Evolutionary conservation across 1,140 invertebrate species (phyloP).

Genomic region (Steinernema feltiae): DNA sequence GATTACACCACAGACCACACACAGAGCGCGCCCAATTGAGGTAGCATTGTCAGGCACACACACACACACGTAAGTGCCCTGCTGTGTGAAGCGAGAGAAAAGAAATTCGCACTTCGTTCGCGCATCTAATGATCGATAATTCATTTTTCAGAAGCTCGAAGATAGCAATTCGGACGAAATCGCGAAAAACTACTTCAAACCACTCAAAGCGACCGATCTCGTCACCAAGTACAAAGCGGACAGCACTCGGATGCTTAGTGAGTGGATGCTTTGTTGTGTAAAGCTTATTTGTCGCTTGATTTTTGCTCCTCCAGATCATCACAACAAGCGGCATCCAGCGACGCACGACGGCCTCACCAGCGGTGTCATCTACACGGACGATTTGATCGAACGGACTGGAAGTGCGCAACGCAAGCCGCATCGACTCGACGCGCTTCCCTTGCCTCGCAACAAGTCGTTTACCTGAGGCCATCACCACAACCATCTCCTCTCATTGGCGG

Average conservation of each 20-base stretch:
- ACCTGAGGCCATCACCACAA: constrained; percentile 24
- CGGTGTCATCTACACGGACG: constrained; percentile 55
- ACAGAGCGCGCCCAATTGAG: too few species aligned
- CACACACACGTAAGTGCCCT: too few species aligned
- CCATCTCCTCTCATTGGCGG: not conserved
- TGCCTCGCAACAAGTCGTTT: constrained; percentile 44
- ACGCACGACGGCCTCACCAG: constrained; percentile 44
- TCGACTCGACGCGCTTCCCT: constrained; percentile 36
- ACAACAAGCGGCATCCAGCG: constrained; percentile 17
- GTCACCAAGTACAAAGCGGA: constrained; percentile 32
- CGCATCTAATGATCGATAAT: constrained; percentile 21
- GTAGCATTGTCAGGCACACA: too few species aligned
- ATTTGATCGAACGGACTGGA: constrained; percentile 44
- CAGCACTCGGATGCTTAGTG: constrained; percentile 25
- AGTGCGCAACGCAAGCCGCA: constrained; percentile 37
- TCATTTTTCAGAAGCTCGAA: constrained; percentile 63
- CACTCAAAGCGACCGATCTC: constrained; percentile 29
- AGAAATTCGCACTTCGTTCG: too few species aligned
- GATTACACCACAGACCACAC: too few species aligned
- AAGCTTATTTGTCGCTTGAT: constrained; percentile 7
- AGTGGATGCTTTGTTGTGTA: constrained; percentile 10
- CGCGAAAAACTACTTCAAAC: constrained; percentile 67
- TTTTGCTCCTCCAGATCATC: constrained; percentile 19
- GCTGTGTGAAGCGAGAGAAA: too few species aligned
- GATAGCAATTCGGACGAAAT: constrained; percentile 65